Conservation (phyloP, 2,797 vertebrate genomes). For the Nannoperca obscura region DNA sequence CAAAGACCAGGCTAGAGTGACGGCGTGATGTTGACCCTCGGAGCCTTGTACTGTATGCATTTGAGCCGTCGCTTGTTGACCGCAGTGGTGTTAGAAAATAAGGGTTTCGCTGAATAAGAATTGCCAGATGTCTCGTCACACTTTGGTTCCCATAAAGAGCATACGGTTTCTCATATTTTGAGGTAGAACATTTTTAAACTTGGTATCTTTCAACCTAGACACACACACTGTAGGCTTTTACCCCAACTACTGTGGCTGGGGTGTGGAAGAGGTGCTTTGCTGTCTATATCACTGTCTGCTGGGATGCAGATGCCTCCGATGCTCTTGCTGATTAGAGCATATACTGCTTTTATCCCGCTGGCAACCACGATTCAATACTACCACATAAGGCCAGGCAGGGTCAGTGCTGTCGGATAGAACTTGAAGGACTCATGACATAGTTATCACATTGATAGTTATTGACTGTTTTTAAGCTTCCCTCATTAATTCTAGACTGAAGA, state of each 20-base stretch:
- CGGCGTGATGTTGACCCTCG: conserved; percentile 1
- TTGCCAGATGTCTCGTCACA: conserved; percentile 6
- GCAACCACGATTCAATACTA: conserved; percentile 25
- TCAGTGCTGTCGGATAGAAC: conserved; percentile 21
- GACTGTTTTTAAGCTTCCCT: background rate
- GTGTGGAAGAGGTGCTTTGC: conserved; percentile 54
- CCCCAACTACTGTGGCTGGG: conserved; percentile 24
- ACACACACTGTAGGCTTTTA: conserved; percentile 63
- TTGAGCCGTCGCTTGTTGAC: conserved; percentile 38
- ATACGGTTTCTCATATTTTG: conserved; percentile 1
- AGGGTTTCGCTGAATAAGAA: conserved; percentile 4
- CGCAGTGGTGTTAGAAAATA: conserved; percentile 19
- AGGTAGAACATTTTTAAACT: conserved; percentile 25
- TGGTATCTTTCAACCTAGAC: conserved; percentile 50
- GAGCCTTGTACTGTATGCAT: conserved; percentile 27
- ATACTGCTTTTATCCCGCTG: conserved; percentile 9
- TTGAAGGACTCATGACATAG: background rate
- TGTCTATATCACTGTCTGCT: conserved; percentile 61
- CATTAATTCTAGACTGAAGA: background rate
- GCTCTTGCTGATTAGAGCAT: conserved; percentile 46
- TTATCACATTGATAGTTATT: conserved; percentile 50
- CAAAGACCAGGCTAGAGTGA: conserved; percentile 5
- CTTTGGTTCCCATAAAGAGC: conserved; percentile 7
- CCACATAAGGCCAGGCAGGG: conserved; percentile 16
- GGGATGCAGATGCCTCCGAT: conserved; percentile 43